A percentile compares a stretch with the other conserved stretches of the same genome.
Conservation (phyloP, 2,113 vertebrate genomes). For the Colistium nudipinnis region DNA sequence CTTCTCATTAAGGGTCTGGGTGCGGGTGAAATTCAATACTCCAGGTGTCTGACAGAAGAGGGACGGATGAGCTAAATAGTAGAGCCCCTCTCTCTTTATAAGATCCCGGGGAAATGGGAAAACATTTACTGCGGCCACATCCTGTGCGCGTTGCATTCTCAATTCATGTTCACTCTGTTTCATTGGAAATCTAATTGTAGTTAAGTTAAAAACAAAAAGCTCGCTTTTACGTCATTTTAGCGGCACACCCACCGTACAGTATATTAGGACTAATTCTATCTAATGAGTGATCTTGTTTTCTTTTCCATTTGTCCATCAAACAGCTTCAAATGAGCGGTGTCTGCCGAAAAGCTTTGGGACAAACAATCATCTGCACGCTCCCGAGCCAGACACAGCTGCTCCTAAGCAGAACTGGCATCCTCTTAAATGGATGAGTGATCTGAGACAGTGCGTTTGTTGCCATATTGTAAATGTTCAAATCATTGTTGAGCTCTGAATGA, state of each 20-base stretch:
- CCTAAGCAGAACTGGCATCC: slow-evolving; percentile 54
- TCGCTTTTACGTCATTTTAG: no score
- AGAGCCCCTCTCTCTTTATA: slow-evolving; percentile 55
- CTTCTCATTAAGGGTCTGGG: slow-evolving; percentile 67
- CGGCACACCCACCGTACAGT: background rate
- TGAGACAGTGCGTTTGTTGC: slow-evolving; percentile 62
- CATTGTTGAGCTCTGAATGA: slow-evolving; percentile 71
- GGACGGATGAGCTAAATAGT: slow-evolving; percentile 48
- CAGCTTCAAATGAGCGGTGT: slow-evolving; percentile 23
- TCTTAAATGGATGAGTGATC: slow-evolving; percentile 67
- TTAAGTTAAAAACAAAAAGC: slow-evolving; percentile 31
- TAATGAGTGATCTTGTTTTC: no score
- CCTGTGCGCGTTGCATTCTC: slow-evolving; percentile 12
- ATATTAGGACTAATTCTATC: background rate
- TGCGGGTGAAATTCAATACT: slow-evolving; percentile 65
- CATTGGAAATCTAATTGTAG: slow-evolving; percentile 23
- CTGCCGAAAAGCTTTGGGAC: slow-evolving; percentile 21
- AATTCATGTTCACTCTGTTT: slow-evolving; percentile 20
- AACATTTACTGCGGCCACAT: slow-evolving; percentile 46
- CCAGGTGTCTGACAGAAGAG: slow-evolving; percentile 57
- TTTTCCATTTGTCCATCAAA: slow-evolving; percentile 4
- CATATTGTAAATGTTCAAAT: slow-evolving; percentile 60
- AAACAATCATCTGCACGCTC: slow-evolving; percentile 38
- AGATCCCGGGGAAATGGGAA: slow-evolving; percentile 56
- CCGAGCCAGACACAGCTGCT: slow-evolving; percentile 39